A percentile compares a stretch with the other conserved stretches of the same genome.
Evolutionary conservation across 1,140 invertebrate species (phyloP).

Genomic region (Portunus trituberculatus): DNA sequence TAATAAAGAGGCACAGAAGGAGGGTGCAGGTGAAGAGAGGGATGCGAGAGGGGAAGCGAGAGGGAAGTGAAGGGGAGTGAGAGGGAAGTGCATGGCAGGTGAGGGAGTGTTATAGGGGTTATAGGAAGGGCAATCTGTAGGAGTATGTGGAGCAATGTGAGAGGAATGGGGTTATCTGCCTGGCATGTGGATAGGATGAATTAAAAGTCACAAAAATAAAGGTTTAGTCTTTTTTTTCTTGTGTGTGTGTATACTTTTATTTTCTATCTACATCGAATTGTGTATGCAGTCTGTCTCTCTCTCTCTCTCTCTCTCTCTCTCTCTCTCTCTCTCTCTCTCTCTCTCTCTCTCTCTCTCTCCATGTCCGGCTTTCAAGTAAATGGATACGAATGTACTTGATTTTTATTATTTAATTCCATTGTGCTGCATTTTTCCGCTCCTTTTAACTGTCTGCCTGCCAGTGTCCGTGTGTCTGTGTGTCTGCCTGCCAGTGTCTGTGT

Average conservation of each 20-base stretch:
- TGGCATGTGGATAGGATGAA: too few relatives aligned
- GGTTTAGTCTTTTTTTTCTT: too few relatives aligned
- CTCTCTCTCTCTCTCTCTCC: constrained; percentile 47
- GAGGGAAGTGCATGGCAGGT: not conserved
- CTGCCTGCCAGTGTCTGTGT: too few relatives aligned
- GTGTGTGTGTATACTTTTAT: not conserved
- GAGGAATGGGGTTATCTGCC: too few relatives aligned
- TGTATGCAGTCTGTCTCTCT: not conserved
- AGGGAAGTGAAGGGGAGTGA: not conserved
- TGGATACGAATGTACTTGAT: not conserved
- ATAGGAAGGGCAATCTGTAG: not conserved
- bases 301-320: constrained; percentile 42
- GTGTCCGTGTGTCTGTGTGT: too few relatives aligned
- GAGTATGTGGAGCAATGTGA: not conserved
- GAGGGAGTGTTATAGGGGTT: too few relatives aligned
- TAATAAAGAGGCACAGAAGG: not conserved
- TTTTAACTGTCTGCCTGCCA: too few relatives aligned
- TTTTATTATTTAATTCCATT: not conserved
- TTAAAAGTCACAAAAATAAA: too few relatives aligned
- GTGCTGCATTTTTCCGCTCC: not conserved
- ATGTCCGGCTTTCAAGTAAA: not conserved
- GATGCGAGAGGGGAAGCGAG: not conserved
- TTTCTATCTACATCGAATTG: too few relatives aligned
- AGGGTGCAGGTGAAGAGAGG: not conserved
- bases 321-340: constrained; percentile 35